Evolutionary conservation across 2,888 invertebrate species (phyloP).

Genomic region (Drosophila ochracea): DNA sequence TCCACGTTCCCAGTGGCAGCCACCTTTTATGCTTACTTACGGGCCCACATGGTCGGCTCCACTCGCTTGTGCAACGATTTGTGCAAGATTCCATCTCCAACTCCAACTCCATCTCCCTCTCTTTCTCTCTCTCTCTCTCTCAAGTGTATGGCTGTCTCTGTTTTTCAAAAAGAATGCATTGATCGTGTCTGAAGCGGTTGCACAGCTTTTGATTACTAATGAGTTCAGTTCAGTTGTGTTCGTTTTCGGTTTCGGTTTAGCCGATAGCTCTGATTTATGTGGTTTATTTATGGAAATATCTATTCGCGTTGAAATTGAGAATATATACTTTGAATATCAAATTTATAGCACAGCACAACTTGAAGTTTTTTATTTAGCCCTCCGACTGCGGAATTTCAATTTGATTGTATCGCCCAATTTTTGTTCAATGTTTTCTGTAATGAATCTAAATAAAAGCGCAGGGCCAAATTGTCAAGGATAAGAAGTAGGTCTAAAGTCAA

Average conservation of each 20-base stretch:
- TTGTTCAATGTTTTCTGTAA: conserved; percentile 3
- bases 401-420: conserved; percentile 17
- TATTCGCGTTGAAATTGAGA: conserved; percentile 74
- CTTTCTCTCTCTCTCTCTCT: not conserved
- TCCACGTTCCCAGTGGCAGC: conserved; percentile 58
- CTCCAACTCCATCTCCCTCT: not conserved
- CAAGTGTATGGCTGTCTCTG: not conserved
- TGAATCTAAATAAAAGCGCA: not conserved
- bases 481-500: not conserved
- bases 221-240: conserved; percentile 57
- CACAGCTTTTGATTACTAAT: conserved; percentile 80
- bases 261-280: conserved; percentile 77
- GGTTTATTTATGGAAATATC: conserved; percentile 79
- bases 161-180: conserved; percentile 61
- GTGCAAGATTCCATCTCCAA: conserved; percentile 28
- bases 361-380: not conserved
- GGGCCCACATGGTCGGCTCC: conserved; percentile 57
- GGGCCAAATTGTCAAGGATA: not conserved
- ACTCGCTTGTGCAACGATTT: conserved; percentile 39
- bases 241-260: conserved; percentile 33
- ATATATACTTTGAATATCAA: conserved; percentile 75
- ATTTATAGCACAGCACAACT: conserved; percentile 53
- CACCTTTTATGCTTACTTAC: conserved; percentile 26
- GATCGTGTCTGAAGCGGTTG: conserved; percentile 39
- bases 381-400: conserved; percentile 59